Conservation (phyloP, 2,888 invertebrate species). For the Malachius bipustulatus region DNA sequence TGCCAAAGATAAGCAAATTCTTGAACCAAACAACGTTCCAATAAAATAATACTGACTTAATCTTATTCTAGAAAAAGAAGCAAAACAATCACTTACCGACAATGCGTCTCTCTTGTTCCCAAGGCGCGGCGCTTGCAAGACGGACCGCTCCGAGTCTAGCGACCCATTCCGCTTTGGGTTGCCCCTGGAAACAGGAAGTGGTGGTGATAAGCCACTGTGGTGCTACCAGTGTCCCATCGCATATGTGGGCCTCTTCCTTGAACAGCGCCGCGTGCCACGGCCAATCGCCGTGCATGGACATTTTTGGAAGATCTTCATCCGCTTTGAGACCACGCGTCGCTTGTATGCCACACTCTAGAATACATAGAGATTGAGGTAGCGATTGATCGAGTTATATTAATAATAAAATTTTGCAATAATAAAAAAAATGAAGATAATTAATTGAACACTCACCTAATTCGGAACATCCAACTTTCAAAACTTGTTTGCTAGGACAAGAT, state of each 20-base stretch:
- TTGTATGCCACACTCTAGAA: constrained; percentile 34
- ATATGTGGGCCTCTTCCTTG: constrained; percentile 74
- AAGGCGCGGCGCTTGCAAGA: constrained; percentile 67
- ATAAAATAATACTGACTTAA: no score
- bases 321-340: constrained; percentile 26
- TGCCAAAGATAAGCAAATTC: no score
- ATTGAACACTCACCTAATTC: constrained; percentile 53
- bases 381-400: no score
- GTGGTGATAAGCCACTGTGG: constrained; percentile 77
- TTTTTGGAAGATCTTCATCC: constrained; percentile 45
- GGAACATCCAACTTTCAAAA: constrained; percentile 67
- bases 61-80: no score
- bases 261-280: constrained; percentile 84
- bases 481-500: constrained; percentile 61
- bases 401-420: not conserved
- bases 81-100: no score
- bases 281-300: constrained; percentile 75
- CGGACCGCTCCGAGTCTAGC: constrained; percentile 67
- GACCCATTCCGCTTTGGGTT: constrained; percentile 79
- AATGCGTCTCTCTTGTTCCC: constrained; percentile 75
- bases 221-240: constrained; percentile 76
- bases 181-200: constrained; percentile 74
- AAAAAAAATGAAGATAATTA: not conserved
- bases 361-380: constrained; percentile 7
- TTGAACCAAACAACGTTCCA: no score